Evolutionary conservation across 2,888 invertebrate genomes (phyloP), one percentile per base, ranked within the genome.

Genomic region (Epicampocera succincta): DNA sequence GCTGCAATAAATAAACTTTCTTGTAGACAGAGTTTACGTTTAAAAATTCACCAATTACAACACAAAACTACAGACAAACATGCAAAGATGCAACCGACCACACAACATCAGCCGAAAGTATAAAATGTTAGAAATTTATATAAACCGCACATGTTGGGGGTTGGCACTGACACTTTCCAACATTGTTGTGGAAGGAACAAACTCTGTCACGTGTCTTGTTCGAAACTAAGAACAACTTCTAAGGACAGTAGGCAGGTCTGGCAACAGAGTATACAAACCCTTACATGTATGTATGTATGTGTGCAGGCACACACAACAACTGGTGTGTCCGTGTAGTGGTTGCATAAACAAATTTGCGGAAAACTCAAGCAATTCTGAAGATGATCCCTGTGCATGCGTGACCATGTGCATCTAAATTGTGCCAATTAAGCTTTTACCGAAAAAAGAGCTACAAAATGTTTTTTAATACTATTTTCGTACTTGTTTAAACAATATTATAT

Each of bases 41-140:
- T 15, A 21, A 38, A 48, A 58, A 66, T 29, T 15, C 63, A 63
- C 21, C 17, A 63, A 63, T 42, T 33, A 33, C 21, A 56, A 63
- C 15, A n/a, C n/a, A 48, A 38, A 52, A 25, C 52, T 73, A 52
- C 44, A 66, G 8, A 15, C 46, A 6, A n/a, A 17, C 17, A 46
- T 46, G 21, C 48, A 42, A 42, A 42, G 29, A 78, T 50, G 50
- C 65, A 50, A 66, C 60, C 58, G 44, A 71, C 42, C 21, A 1
- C 21, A 9, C 29, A 68, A 40, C 50, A 52, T 19, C 68, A 66
- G 54, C 56, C 63, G 58, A 60, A 69, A 65, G 42, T 68, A 69
- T 81, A 65, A 82, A 74, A 78, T 76, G 65, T 72, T 69, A 73
- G 58, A 73, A 83, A 83, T 83, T 80, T 80, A 83, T 80, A 74